These are phyloP conservation scores for Phymastichus coffea DNA, from an alignment of 1,140 invertebrate species.

Conservation along the genomic window DNA sequence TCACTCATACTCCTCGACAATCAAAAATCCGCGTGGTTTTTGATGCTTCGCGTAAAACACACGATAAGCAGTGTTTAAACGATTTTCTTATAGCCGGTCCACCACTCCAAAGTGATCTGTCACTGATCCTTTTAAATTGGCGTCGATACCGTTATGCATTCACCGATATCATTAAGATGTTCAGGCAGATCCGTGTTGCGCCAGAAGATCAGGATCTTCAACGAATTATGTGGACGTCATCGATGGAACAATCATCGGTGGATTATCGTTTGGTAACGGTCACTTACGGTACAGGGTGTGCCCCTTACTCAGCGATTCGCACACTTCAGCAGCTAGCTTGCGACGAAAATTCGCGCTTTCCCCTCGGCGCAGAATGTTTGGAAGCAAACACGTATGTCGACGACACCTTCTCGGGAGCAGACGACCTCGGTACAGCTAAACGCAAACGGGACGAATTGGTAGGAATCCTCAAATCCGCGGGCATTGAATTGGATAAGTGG, in stretches of 20 bases:
- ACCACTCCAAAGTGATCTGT: conserved; percentile 9
- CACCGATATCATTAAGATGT: conserved; percentile 29
- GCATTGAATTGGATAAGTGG: conserved; percentile 13
- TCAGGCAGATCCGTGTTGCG: too few relatives aligned
- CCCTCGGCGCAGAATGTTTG: background rate
- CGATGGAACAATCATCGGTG: background rate
- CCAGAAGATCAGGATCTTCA: too few relatives aligned
- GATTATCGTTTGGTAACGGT: too few relatives aligned
- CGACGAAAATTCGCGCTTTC: background rate
- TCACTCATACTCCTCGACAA: background rate
- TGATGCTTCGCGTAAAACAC: conserved; percentile 13
- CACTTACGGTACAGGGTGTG: too few relatives aligned
- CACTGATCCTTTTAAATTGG: too few relatives aligned
- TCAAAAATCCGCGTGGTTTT: conserved; percentile 30
- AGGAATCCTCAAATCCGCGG: background rate
- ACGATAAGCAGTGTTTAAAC: background rate
- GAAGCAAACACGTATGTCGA: conserved; percentile 8
- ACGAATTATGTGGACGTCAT: background rate
- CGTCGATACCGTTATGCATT: conserved; percentile 10
- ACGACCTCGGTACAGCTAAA: background rate
- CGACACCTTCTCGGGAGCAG: too few relatives aligned
- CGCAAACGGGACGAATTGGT: background rate
- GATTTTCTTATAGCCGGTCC: conserved; percentile 2
- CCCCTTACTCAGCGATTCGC: conserved; percentile 5
- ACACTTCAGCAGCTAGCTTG: background rate